Conservation (phyloP, 2,113 vertebrate species). For the Oncorhynchus nerka region DNA sequence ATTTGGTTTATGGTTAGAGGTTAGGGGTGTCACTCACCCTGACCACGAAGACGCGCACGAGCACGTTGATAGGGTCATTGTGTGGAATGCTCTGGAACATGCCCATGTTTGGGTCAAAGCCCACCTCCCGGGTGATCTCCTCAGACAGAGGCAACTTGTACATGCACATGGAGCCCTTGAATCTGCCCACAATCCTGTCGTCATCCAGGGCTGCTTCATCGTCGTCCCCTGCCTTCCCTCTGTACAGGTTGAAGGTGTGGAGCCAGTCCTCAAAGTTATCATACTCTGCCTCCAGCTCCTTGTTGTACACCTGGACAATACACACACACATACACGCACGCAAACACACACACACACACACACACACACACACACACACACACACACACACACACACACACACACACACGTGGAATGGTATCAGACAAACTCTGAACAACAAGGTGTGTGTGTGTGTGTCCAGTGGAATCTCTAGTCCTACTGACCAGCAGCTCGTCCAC, state of each 20-base stretch:
- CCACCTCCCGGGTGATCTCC: slow-evolving; percentile 83
- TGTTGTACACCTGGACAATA: slow-evolving; percentile 84
- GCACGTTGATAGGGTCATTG: slow-evolving; percentile 90
- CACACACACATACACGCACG: no score
- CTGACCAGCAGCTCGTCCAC: slow-evolving; percentile 89
- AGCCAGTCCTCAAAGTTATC: slow-evolving; percentile 95
- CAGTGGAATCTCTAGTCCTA: slow-evolving; percentile 6
- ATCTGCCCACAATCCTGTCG: slow-evolving; percentile 91
- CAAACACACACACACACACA: no score
- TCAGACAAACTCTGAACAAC: no score
- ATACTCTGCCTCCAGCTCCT: slow-evolving; percentile 89
- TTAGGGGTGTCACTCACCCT: slow-evolving; percentile 74
- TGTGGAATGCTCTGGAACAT: slow-evolving; percentile 98
- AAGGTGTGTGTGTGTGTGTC: neutral
- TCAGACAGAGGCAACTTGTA: slow-evolving; percentile 93
- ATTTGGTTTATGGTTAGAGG: neutral
- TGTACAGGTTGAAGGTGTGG: slow-evolving; percentile 92
- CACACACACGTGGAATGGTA: no score
- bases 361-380: no score
- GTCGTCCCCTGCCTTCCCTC: slow-evolving; percentile 90
- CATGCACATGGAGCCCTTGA: slow-evolving; percentile 96
- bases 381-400: no score
- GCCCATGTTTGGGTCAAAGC: slow-evolving; percentile 87
- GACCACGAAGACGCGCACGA: slow-evolving; percentile 91
- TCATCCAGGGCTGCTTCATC: slow-evolving; percentile 86